These are phyloP conservation scores for Andrena fulva DNA, from an alignment of 2,888 invertebrate genomes.

Conservation along the genomic window DNA sequence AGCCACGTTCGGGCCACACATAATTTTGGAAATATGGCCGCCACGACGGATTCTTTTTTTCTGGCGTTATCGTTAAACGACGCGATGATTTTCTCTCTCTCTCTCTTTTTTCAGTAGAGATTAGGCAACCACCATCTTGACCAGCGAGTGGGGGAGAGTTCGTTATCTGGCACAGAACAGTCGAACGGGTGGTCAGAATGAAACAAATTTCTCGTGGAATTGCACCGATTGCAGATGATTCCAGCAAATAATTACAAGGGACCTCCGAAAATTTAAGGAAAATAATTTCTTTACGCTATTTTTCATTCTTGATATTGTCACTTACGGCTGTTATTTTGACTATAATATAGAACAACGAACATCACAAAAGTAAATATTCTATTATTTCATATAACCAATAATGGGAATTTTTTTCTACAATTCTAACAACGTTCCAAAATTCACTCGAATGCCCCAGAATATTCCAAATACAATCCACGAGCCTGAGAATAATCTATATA, in stretches of 20 bases:
- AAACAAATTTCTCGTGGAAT: not conserved
- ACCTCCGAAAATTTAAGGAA: too few relatives aligned
- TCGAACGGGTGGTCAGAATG: conserved; percentile 27
- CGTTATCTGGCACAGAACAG: conserved; percentile 38
- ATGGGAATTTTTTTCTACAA: too few relatives aligned
- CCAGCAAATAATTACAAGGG: not conserved
- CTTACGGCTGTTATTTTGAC: too few relatives aligned
- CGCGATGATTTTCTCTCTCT: conserved; percentile 17
- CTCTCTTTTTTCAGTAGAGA: conserved; percentile 48
- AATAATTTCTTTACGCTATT: too few relatives aligned
- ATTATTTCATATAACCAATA: too few relatives aligned
- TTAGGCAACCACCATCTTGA: conserved; percentile 52
- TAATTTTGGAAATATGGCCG: conserved; percentile 62
- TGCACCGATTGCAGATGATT: not conserved
- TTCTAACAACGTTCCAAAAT: too few relatives aligned
- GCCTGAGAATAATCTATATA: too few relatives aligned
- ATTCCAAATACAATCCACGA: too few relatives aligned
- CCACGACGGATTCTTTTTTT: conserved; percentile 22
- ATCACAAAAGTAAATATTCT: too few relatives aligned
- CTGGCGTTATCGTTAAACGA: conserved; percentile 20
- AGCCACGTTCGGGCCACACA: not conserved
- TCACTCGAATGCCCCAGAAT: too few relatives aligned
- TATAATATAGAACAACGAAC: too few relatives aligned
- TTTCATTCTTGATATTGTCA: too few relatives aligned
- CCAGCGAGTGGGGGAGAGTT: conserved; percentile 28